Conservation (phyloP, 37 sponge, comb jelly and placozoan species). For the Chondrilla cf. caribensis region DNA sequence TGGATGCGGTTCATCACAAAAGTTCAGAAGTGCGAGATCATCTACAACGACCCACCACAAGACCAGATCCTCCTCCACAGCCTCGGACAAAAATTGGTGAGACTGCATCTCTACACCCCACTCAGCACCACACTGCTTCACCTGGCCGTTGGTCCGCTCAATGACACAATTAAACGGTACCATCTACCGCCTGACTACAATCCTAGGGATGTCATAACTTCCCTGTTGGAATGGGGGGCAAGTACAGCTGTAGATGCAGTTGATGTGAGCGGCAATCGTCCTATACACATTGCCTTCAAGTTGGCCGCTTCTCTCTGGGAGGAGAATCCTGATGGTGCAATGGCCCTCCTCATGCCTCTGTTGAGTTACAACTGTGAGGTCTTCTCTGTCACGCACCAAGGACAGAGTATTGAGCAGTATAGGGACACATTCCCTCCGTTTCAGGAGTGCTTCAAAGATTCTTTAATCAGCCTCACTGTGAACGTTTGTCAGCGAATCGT, state of each 20-base stretch:
- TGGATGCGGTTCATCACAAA: constrained; percentile 50
- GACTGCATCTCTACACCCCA: constrained; percentile 26
- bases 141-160: constrained; percentile 40
- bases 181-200: constrained; percentile 34
- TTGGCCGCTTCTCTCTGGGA: constrained; percentile 1
- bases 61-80: not conserved
- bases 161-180: constrained; percentile 1
- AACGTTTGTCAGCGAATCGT: not conserved
- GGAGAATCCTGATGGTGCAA: constrained; percentile 19
- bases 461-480: not conserved
- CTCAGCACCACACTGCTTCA: constrained; percentile 58
- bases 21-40: constrained; percentile 1
- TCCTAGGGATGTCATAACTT: constrained; percentile 28
- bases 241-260: constrained; percentile 44
- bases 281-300: constrained; percentile 50
- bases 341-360: constrained; percentile 40
- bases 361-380: constrained; percentile 36
- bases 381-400: constrained; percentile 42
- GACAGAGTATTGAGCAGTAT: constrained; percentile 24
- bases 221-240: constrained; percentile 71
- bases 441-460: not conserved
- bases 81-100: constrained; percentile 45
- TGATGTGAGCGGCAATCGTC: constrained; percentile 39
- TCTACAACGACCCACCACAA: not conserved
- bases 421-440: not conserved